Conservation (phyloP, 2,888 invertebrate genomes). For the Acronicta aceris region DNA sequence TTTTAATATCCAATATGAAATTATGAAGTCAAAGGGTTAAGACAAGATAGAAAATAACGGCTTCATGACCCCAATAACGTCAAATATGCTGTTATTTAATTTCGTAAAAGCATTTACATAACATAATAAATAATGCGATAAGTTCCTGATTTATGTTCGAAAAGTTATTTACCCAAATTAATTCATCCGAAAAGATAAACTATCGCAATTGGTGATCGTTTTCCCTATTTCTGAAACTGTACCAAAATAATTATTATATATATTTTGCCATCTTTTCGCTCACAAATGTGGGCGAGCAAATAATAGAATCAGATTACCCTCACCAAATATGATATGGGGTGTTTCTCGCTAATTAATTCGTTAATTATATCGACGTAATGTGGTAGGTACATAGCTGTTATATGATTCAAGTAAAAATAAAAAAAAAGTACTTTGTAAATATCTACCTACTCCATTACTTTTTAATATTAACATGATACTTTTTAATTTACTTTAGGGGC, state of each 20-base stretch:
- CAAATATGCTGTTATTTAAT: no score
- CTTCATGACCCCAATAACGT: no score
- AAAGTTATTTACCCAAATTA: constrained; percentile 19
- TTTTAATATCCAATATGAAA: no score
- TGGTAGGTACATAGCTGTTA: no score
- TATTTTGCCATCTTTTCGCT: constrained; percentile 24
- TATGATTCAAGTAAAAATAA: no score
- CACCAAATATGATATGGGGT: constrained; percentile 34
- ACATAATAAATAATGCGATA: constrained; percentile 4
- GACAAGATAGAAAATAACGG: no score
- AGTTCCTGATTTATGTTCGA: constrained; percentile 16
- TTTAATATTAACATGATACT: no score
- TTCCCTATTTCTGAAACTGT: constrained; percentile 4
- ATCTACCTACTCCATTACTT: constrained; percentile 4
- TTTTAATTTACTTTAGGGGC: no score
- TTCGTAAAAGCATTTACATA: not conserved
- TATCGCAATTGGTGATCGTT: constrained; percentile 1
- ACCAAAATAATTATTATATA: constrained; percentile 15
- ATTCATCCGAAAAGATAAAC: constrained; percentile 29
- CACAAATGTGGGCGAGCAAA: constrained; percentile 11
- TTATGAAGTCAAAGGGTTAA: no score
- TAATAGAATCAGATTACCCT: constrained; percentile 40
- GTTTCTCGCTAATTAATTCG: constrained; percentile 23
- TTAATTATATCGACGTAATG: constrained; percentile 27
- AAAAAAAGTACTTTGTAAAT: no score